Conservation (phyloP, 2,888 invertebrate species). For the Machimus atricapillus region DNA sequence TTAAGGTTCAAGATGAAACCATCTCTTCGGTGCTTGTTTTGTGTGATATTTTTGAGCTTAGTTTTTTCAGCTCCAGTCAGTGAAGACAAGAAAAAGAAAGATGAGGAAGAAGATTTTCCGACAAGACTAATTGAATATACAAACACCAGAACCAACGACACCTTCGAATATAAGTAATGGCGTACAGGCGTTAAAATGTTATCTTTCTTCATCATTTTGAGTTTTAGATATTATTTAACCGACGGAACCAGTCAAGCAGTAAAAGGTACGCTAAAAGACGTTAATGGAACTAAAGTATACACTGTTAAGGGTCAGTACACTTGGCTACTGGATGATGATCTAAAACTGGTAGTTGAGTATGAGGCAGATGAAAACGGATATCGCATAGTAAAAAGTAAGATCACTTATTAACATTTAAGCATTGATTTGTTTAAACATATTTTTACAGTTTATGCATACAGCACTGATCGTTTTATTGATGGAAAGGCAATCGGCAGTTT, state of each 20-base stretch:
- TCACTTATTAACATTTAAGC: background rate
- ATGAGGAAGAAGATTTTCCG: background rate
- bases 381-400: background rate
- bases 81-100: background rate
- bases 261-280: background rate
- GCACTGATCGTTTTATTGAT: background rate
- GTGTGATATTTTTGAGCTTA: background rate
- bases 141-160: background rate
- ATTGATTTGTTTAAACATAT: background rate
- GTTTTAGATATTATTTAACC: background rate
- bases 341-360: background rate
- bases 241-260: background rate
- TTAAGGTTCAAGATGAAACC: background rate
- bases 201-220: background rate
- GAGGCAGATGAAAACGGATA: constrained; percentile 14
- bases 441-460: background rate
- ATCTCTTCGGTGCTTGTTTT: background rate
- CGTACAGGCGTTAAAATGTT: background rate
- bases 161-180: background rate
- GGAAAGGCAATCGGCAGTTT: background rate
- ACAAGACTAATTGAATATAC: background rate
- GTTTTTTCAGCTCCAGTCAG: background rate
- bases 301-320: background rate
- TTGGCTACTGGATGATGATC: background rate
- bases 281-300: background rate